Evolutionary conservation across 2,888 invertebrate genomes (phyloP), one percentile per base, ranked within the genome.

Genomic region (Drosophila birchii): DNA sequence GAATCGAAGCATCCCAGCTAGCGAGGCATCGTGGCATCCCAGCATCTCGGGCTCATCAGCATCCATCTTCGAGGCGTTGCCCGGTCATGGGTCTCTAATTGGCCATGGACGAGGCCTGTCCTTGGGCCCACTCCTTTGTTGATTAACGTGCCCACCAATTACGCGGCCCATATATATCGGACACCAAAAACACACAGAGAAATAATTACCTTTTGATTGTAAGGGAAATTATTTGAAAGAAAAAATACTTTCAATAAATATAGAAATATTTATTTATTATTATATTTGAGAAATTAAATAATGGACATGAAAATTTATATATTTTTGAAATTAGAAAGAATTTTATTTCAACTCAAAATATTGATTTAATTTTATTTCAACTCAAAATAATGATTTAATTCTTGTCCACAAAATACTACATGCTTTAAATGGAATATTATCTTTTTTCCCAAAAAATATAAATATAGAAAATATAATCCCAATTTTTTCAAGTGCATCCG

Each of bases 121-220:
- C 34, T 38, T 51, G 72, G 56, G 26, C 64, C 63, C 64, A 44
- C 49, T 62, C 70, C 84, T 72, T 76, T 79, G 78, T 88, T 86
- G 89, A 86, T 86, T 88, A 86, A 86, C 87, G 89, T 84, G 89
- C 80, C 88, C 85, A 80, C 81, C 86, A 88, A 86, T 86, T 88
- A 86, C 87, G 85, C 82, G 78, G 69, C 80, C 79, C 84, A 88
- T 85, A 85, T 85, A 84, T 85, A 88, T 82, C 70, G 26, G 36
- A n/a, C 29, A 16, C n/a, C 18, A 16, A 36, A 36, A 47, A n/a
- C 1, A 16, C 64, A 66, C 64, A 38, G 5, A 3, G 1, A 0
- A 51, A 43, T 5, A 66, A 61, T 2, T n/a, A 3, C 3, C 6
- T 7, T 3, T 14, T 5, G 14, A 32, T 12, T 36, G 36, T n/a